Evolutionary conservation across 2,797 vertebrate genomes (phyloP), one percentile per base, ranked within the genome.

Genomic region (Coregonus ussuriensis): DNA sequence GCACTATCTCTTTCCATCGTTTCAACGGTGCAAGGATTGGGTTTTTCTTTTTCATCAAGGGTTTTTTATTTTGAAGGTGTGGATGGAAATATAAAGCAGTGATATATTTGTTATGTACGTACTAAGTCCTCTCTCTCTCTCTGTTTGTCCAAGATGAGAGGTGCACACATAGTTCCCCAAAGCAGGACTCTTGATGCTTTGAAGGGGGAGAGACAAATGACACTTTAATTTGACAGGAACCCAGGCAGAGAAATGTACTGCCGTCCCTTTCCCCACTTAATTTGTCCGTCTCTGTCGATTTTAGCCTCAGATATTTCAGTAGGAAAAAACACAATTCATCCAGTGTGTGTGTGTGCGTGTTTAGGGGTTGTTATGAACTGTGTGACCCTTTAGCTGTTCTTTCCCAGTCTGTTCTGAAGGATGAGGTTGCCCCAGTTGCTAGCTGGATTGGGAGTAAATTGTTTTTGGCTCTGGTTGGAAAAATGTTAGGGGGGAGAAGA

Each of bases 351-450:
- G 16, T 69, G 51, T 47, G 35, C 54, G 41, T 47, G 47, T 69
- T 67, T 53, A 74, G 77, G 77, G 81, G 74, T 77, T 83, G 80
- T 82, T 79, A n/a, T 77, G 85, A 89, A 84, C 82, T 18, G 7
- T 82, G 68, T 88, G 85, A 89, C 86, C 89, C 86, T 71, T 85
- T 84, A 85, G 83, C 86, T 87, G 79, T 77, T 86, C 86, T 89
- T 82, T 80, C 79, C 77, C 70, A 59, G 79, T 87, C 77, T 16
- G 13, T 21, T 80, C 29, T 54, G 47, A 35, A 67, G 11, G 47
- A n/a, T 4, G 16, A 13, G 15, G 7, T 6, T 53, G 77, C 79
- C 67, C 79, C 1, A 6, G 35, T 37, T 37, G 6, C 37, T 41
- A 7, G 37, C 37, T 41, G 37, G 37, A 41, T 41, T 7, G 37